Percentiles rank a stretch among this genome's conserved stretches.
Conservation (phyloP, 2,113 vertebrate genomes). For the Bujurquina vittata region DNA sequence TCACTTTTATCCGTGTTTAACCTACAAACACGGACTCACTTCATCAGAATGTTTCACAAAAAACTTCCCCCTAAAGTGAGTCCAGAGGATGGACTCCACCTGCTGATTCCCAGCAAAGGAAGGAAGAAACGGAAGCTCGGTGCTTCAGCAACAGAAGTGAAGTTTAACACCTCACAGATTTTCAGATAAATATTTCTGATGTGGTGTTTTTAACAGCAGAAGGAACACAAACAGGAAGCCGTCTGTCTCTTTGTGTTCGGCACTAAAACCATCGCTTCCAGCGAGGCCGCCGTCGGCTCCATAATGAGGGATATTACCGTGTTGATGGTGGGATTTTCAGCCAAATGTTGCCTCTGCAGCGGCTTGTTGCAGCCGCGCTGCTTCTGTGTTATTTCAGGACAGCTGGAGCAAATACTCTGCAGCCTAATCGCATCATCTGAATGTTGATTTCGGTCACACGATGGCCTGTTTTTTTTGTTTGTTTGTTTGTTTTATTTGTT, state of each 20-base stretch:
- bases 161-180: neutral
- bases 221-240: neutral
- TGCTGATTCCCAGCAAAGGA: neutral
- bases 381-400: neutral
- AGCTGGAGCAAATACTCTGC: slow-evolving; percentile 13
- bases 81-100: neutral
- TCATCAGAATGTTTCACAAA: neutral
- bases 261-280: neutral
- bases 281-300: neutral
- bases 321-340: slow-evolving; percentile 34
- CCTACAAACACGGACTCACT: neutral
- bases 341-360: slow-evolving; percentile 27
- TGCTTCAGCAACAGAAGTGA: neutral
- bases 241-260: neutral
- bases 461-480: neutral
- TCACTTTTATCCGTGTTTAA: no score
- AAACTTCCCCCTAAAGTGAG: neutral
- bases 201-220: neutral
- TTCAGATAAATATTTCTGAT: neutral
- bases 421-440: slow-evolving; percentile 2
- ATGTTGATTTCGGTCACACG: neutral
- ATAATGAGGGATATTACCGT: neutral
- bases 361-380: neutral
- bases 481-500: neutral
- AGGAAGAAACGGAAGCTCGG: neutral